Conservation (phyloP, 2,797 vertebrate genomes). For the Halcyon badia region DNA sequence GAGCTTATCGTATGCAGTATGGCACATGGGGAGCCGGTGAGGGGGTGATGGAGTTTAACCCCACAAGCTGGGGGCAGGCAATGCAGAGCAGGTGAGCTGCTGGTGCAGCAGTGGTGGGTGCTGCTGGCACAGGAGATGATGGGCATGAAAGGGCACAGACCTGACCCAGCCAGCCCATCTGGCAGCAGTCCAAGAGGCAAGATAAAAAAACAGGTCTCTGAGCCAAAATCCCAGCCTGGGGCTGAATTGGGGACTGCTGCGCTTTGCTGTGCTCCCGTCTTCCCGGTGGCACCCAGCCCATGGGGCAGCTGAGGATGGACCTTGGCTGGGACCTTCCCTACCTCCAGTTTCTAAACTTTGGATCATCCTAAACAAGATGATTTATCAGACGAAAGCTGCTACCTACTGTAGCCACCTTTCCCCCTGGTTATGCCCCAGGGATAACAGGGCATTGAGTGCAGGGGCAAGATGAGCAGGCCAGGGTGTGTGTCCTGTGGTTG, state of each 20-base stretch:
- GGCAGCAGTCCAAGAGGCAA: not conserved
- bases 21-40: rapidly evolving
- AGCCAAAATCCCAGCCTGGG: not conserved
- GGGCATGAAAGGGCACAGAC: rapidly evolving
- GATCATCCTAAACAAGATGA: not conserved
- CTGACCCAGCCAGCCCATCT: not conserved
- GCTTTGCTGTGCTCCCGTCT: not conserved
- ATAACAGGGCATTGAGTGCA: rapidly evolving
- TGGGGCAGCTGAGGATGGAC: rapidly evolving
- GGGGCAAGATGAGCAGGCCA: not conserved
- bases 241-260: not conserved
- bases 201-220: not conserved
- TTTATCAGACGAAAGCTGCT: not conserved
- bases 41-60: not conserved
- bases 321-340: not conserved
- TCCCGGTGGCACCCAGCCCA: not conserved
- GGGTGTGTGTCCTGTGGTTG: not conserved
- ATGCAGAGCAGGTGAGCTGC: rapidly evolving
- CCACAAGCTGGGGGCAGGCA: not conserved
- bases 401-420: not conserved
- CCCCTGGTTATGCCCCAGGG: not conserved
- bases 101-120: rapidly evolving
- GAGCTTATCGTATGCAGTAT: not conserved
- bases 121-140: not conserved
- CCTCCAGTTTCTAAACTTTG: not conserved